Percentiles rank a stretch among this genome's conserved stretches.
phyloP scores from a whole-genome alignment of 1,140 invertebrate species.

The Platyscapa corneri region DNA sequence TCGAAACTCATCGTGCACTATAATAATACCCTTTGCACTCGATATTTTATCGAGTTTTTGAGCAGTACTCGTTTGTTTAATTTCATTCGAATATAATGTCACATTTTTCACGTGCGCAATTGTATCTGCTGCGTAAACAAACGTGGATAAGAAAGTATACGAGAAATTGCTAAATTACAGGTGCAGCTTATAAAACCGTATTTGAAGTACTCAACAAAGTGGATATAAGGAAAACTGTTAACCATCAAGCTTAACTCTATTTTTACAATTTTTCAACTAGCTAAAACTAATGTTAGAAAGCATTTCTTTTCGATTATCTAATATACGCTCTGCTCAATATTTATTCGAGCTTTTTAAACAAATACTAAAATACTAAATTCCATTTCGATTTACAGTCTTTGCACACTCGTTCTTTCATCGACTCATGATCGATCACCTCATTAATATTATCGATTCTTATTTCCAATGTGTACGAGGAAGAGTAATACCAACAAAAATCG shows the following conservation, averaged over 20 bases:
- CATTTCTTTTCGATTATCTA: neutral
- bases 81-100: no score
- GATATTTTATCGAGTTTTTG: no score
- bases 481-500: neutral
- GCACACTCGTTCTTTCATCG: neutral
- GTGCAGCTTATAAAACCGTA: no score
- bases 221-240: no score
- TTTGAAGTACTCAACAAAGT: no score
- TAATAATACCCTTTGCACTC: no score
- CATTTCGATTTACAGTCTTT: neutral
- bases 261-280: neutral
- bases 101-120: no score
- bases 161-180: no score
- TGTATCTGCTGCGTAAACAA: no score
- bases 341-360: neutral
- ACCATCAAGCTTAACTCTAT: neutral
- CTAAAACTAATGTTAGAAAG: neutral
- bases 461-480: neutral
- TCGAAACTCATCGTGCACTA: no score
- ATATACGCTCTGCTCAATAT: conserved; percentile 9
- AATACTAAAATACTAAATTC: neutral
- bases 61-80: no score
- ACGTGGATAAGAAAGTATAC: no score
- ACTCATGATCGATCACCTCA: conserved; percentile 13
- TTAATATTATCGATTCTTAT: neutral